Percentiles rank a stretch among this genome's conserved stretches.
Conservation (phyloP, 2,888 invertebrate species). For the Phlogophora meticulosa region DNA sequence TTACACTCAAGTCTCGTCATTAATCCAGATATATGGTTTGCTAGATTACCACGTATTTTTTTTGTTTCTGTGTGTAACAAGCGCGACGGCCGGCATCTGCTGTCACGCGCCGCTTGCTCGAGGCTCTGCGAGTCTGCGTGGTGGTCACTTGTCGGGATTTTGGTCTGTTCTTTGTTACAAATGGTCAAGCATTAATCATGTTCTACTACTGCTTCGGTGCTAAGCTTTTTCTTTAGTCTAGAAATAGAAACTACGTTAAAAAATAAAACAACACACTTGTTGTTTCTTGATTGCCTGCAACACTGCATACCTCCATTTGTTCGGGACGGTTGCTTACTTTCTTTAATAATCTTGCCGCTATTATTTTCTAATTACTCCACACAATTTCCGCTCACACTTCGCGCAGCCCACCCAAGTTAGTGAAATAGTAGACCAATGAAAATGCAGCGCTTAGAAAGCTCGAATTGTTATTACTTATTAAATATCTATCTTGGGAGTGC, state of each 20-base stretch:
- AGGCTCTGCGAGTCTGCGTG: slow-evolving; percentile 13
- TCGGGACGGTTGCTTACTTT: slow-evolving; percentile 26
- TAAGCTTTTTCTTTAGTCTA: slow-evolving; percentile 2
- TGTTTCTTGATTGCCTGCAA: not conserved
- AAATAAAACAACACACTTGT: not conserved
- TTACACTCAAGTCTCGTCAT: slow-evolving; percentile 42
- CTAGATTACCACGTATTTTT: slow-evolving; percentile 48
- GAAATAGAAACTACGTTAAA: not conserved
- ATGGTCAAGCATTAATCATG: slow-evolving; percentile 36
- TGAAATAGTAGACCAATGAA: slow-evolving; percentile 24
- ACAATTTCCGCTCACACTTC: slow-evolving; percentile 13
- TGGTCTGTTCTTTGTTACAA: slow-evolving; percentile 32
- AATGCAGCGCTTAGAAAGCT: not conserved
- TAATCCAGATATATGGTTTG: slow-evolving; percentile 59
- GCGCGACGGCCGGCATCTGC: slow-evolving; percentile 61
- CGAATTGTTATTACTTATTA: slow-evolving; percentile 17
- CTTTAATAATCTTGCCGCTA: slow-evolving; percentile 21
- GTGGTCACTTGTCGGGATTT: slow-evolving; percentile 50
- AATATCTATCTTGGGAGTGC: slow-evolving; percentile 39
- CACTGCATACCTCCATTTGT: slow-evolving; percentile 13
- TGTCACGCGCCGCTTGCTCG: slow-evolving; percentile 56
- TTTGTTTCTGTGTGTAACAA: slow-evolving; percentile 61
- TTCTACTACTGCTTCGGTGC: not conserved
- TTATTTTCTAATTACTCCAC: slow-evolving; percentile 25
- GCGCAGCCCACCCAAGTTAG: slow-evolving; percentile 13